Evolutionary conservation across 1,140 invertebrate genomes (phyloP).

Genomic region (Cherax quadricarinatus): DNA sequence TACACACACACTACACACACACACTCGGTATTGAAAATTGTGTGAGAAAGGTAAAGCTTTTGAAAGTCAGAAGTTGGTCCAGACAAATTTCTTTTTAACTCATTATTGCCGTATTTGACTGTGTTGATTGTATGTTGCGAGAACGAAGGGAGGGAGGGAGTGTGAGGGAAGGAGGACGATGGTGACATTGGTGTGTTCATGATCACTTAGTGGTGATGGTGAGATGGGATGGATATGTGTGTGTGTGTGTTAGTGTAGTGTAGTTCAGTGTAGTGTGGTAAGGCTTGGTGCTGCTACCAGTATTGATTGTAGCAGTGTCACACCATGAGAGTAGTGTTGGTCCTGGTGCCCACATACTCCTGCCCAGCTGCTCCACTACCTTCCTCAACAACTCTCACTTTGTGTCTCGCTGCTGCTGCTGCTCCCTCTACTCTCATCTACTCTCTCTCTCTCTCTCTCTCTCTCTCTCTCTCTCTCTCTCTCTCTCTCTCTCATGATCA

Average conservation of each 20-base stretch:
- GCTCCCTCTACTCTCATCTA: not conserved
- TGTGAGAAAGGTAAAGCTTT: no score
- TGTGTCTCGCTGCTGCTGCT: not conserved
- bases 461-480: conserved; percentile 5
- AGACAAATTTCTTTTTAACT: no score
- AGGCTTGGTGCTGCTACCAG: not conserved
- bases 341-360: no score
- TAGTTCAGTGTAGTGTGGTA: not conserved
- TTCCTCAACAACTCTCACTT: not conserved
- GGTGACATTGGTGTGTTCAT: not conserved
- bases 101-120: no score
- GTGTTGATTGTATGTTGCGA: no score
- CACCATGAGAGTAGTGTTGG: no score
- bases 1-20: no score
- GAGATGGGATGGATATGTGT: not conserved
- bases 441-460: not conserved
- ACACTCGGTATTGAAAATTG: no score
- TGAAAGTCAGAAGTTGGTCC: no score
- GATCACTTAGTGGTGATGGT: not conserved
- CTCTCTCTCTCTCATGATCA: not conserved
- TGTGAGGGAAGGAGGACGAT: not conserved
- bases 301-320: not conserved
- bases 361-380: not conserved
- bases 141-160: not conserved
- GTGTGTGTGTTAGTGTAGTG: no score